Base-by-base conservation (phyloP, 2,888 invertebrate genomes). In the Toxonevra muliebris region DNA sequence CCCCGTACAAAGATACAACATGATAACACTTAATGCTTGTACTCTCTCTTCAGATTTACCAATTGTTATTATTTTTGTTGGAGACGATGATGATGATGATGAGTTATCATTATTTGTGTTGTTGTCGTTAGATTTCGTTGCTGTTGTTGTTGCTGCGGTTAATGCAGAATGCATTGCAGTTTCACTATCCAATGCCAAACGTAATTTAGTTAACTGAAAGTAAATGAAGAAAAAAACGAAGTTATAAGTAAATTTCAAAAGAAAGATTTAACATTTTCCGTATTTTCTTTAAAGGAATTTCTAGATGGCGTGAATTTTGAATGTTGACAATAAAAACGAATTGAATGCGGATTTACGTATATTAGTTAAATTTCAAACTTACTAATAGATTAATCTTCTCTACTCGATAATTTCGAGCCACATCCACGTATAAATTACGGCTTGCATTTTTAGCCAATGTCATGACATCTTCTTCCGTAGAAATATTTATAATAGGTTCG, bases 1-100 rank as follows among this genome's bases (percentile, higher is more conserved):
- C 3, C 96, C 97, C 4, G 97, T 93, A 86, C 97, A 98, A 85
- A 96, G 94, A 86, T 97, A 96, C 74, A 98, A 87, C 92, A 97
- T 93, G 73, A 97, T 89, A 63, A 97, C 93, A 61, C 96, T 95
- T 71, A 98, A 87, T 0, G 96, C 95, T 84, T 95, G 95, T 9
- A 96, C 93, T 78, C 95, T 92, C 73, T 93, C 91, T 81, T 97
- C 96, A 54, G 93, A 91, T 79, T 92, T 91, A 74, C 81, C 88
- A 80, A 84, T 84, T 74, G 87, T 78, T 7, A 75, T 73, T 20
- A 69, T 20, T 7, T 74, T 67, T 30, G 68, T 57, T 1, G 69
- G 58, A 53, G 71, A 72, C 68, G 30, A 41, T 45, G 55, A 48
- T 63, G 42, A 30, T 57, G 57, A 41, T 30, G 30, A 30, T 30